phyloP scores from a whole-genome alignment of 2,797 vertebrate species.

The Melanogrammus aeglefinus region DNA sequence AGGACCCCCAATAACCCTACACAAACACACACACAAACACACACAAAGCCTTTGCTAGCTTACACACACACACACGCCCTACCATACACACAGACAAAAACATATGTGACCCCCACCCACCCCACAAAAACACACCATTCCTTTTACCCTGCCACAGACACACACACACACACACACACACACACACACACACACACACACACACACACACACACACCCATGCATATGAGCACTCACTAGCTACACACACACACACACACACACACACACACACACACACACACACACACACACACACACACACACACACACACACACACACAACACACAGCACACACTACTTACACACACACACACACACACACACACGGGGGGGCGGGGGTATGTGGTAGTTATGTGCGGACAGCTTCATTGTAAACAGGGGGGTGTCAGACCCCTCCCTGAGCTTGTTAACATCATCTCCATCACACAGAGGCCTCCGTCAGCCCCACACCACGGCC shows the following conservation, averaged over 20 bases:
- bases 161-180: constrained; percentile 2
- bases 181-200: neutral
- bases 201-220: constrained; percentile 16
- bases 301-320: neutral
- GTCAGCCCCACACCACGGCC: constrained; percentile 76
- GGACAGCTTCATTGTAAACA: constrained; percentile 83
- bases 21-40: neutral
- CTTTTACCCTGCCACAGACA: neutral
- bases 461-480: constrained; percentile 78
- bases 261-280: constrained; percentile 3
- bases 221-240: constrained; percentile 19
- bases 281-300: neutral
- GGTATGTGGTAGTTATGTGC: constrained; percentile 56
- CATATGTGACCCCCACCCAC: no score
- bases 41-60: neutral
- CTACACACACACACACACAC: neutral
- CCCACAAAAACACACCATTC: neutral
- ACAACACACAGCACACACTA: constrained; percentile 4
- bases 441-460: constrained; percentile 82
- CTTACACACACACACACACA: neutral
- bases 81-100: neutral
- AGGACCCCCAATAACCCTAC: neutral
- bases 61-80: neutral
- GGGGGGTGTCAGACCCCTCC: constrained; percentile 74
- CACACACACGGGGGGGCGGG: neutral